These are phyloP conservation scores for Synanthedon myopaeformis DNA, from an alignment of 2,888 invertebrate species.

Conservation along the genomic window DNA sequence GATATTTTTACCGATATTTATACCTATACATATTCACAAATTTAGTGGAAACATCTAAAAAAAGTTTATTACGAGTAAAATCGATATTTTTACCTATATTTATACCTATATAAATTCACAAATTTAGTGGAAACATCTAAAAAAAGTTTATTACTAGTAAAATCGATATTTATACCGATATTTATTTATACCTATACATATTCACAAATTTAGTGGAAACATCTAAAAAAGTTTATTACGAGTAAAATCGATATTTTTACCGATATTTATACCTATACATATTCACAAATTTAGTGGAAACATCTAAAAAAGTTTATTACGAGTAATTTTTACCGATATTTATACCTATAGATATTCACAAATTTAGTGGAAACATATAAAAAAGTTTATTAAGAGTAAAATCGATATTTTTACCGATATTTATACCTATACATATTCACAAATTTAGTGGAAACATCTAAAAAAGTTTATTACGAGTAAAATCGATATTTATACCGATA, in stretches of 20 bases:
- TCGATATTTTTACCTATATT: too few species aligned
- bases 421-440: not conserved
- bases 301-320: not conserved
- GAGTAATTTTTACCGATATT: too few species aligned
- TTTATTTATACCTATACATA: too few species aligned
- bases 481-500: too few species aligned
- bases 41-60: not conserved
- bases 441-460: not conserved
- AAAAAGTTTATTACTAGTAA: not conserved
- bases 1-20: too few species aligned
- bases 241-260: too few species aligned
- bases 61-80: not conserved
- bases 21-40: not conserved
- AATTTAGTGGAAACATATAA: not conserved
- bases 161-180: too few species aligned
- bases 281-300: not conserved
- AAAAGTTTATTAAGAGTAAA: not conserved
- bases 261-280: too few species aligned
- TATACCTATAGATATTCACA: not conserved
- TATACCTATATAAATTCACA: not conserved
- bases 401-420: too few species aligned
- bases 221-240: not conserved
- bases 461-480: not conserved
- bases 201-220: not conserved
- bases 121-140: not conserved